phyloP scores from a whole-genome alignment of 2,113 vertebrate species.

The Scolopax mira region DNA sequence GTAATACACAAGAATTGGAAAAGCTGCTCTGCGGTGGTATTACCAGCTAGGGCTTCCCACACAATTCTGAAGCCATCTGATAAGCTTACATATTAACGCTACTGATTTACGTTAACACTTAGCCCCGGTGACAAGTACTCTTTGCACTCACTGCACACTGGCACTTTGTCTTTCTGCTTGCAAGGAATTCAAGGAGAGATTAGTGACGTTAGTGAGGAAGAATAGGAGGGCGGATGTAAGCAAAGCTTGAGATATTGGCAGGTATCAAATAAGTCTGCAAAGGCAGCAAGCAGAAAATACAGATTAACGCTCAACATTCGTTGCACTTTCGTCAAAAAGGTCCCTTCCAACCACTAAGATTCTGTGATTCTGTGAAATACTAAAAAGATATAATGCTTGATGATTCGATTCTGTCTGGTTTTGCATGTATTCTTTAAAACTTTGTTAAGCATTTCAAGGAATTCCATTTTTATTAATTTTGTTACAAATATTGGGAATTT shows the following conservation, averaged over 20 bases:
- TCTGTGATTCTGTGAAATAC: too few relatives aligned
- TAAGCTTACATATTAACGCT: slow-evolving; percentile 57
- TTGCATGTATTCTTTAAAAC: background rate
- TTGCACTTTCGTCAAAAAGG: background rate
- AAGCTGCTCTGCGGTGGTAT: background rate
- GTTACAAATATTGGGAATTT: background rate
- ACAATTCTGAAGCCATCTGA: background rate
- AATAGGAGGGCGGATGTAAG: background rate
- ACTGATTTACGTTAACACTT: slow-evolving; percentile 41
- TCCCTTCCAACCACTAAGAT: too few relatives aligned
- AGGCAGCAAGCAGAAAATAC: slow-evolving; percentile 19
- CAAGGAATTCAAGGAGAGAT: slow-evolving; percentile 36
- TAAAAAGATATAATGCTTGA: background rate
- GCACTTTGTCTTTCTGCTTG: slow-evolving; percentile 46
- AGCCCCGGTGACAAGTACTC: slow-evolving; percentile 25
- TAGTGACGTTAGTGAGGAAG: slow-evolving; percentile 46
- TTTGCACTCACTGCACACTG: slow-evolving; percentile 30
- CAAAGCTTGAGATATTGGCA: background rate
- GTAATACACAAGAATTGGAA: background rate
- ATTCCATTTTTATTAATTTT: background rate
- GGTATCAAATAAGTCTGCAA: background rate
- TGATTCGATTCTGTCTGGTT: background rate
- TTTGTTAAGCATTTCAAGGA: background rate
- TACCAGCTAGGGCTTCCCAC: background rate
- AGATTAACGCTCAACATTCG: background rate